These are phyloP conservation scores for Metridium senile DNA, from an alignment of 92 coral and sea anemone genomes.

Conservation along the genomic window DNA sequence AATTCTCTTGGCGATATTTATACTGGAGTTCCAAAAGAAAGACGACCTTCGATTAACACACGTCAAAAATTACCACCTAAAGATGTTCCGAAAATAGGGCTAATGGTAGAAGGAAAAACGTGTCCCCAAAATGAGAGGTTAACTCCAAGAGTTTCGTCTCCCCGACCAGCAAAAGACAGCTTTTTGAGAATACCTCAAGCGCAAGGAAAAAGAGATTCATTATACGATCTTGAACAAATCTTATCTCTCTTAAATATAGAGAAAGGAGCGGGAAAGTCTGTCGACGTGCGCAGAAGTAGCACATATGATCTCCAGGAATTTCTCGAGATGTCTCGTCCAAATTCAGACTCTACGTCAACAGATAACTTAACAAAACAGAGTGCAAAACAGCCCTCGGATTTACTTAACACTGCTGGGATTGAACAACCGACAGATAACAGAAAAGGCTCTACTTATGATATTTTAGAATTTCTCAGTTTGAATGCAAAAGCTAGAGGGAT, in stretches of 20 bases:
- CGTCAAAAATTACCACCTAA: slow-evolving; percentile 41
- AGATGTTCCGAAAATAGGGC: slow-evolving; percentile 3
- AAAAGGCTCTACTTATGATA: slow-evolving; percentile 69
- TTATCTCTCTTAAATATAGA: slow-evolving; percentile 60
- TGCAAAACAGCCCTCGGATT: neutral
- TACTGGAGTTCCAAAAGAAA: slow-evolving; percentile 9
- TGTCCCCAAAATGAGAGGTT: slow-evolving; percentile 50
- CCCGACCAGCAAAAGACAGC: slow-evolving; percentile 16
- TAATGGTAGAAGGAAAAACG: slow-evolving; percentile 68
- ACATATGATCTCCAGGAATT: slow-evolving; percentile 74
- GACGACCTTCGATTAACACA: slow-evolving; percentile 33
- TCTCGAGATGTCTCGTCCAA: slow-evolving; percentile 26
- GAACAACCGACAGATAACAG: slow-evolving; percentile 36
- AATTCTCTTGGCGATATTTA: slow-evolving; percentile 61
- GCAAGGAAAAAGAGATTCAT: slow-evolving; percentile 54
- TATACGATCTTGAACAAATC: slow-evolving; percentile 76
- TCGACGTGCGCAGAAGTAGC: slow-evolving; percentile 6
- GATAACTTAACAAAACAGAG: neutral
- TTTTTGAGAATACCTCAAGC: slow-evolving; percentile 7
- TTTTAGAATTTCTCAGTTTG: slow-evolving; percentile 69
- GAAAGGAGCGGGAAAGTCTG: neutral
- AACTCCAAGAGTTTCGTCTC: slow-evolving; percentile 14
- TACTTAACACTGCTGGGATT: slow-evolving; percentile 14
- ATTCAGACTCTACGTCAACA: slow-evolving; percentile 9
- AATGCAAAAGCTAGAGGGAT: slow-evolving; percentile 25